Base-by-base conservation (phyloP, 2,888 invertebrate genomes). In the Liopterus haemorrhoidalis region DNA sequence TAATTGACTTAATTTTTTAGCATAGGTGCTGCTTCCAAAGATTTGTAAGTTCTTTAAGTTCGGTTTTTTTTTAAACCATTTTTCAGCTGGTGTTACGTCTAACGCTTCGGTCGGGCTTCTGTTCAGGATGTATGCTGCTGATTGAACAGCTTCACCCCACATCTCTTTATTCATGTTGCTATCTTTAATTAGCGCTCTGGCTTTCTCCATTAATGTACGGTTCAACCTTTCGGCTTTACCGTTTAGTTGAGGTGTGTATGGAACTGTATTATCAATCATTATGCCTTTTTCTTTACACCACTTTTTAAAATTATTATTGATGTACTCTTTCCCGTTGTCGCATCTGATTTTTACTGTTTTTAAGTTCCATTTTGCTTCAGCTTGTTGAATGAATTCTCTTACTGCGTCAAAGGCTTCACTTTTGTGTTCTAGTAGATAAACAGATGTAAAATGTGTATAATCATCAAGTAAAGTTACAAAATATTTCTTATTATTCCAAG, bases 391-490 rank as follows among this genome's bases (percentile, higher is more conserved):
- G 44, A 40, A 55, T 21, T 48, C 36, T 48, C 45, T 48, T 14
- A 54, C n/a, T 21, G 31, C 20, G 14, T 53, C 36, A 15, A n/a
- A n/a, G 8, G 42, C 40, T 46, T 53, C 55, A 42, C n/a, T 21
- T 46, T 54, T 53, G 15, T 21, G n/a, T 50, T 52, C 31, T 12
- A 56, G 11, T 30, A 61, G 45, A 52, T 62, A 63, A 28, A 54
- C 56, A 36, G 59, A 57, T 48, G 55, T 52, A 42, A 57, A 63
- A 48, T 64, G 59, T 12, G 59, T 64, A 52, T 41, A 64, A 25
- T 65, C 53, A 54, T 65, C 64, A 38, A 63, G 42, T 54, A 63
- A 59, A 4, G 58, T 31, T 3, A 63, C 51, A 50, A 61, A 58
- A 49, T 65, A 62, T 22, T 57, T 60, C 47, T 60, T 59, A 11